Evolutionary conservation across 37 sponge, comb jelly and placozoan genomes (phyloP), one percentile per base, ranked within the genome.

Genomic region (Geodia barretti): DNA sequence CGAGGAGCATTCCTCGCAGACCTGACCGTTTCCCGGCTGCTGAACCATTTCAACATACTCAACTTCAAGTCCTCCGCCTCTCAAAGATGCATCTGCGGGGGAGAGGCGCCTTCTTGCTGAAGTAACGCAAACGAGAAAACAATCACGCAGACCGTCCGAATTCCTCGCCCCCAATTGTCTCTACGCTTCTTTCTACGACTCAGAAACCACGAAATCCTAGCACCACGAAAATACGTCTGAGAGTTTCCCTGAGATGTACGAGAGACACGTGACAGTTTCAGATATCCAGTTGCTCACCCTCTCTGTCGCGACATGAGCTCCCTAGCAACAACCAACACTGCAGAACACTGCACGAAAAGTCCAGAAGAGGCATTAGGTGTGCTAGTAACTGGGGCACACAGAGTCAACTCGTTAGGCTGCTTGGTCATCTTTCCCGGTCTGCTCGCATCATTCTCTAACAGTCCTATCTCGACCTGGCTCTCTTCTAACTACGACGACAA

Each of bases 401-500:
- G 97, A 96, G 74, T 94, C 97, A 4, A 83, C 88, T 4, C 60
- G 83, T 28, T 73, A n/a, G 97, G 35, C 72, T 85, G 36, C 79
- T 96, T 25, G 81, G 81, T 8, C 92, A 86, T 64, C n/a, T n/a
- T 77, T 96, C 29, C 97, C 97, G 8, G 78, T 91, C 68, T 75
- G 87, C 36, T 89, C 87, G 30, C 97, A 78, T 85, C 84, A 24
- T 47, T 47, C 54, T 47, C 54, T 14, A 47, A 47, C 54, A 47
- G 54, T 47, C 54, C 4, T 96, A 91, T 72, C 84, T 96, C 4
- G 95, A 96, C 83, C 39, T 91, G 40, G 61, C 76, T 29, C 31
- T 96, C 64, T 96, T 94, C 60, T 79, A 72, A 85, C 39, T 96
- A 94, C 37, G 95, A 96, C 76, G 97, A 96, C 19, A 96, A 96